A percentile compares a stretch with the other conserved stretches of the same genome.
Conservation (phyloP, 2,797 vertebrate species). For the Furcifer pardalis region DNA sequence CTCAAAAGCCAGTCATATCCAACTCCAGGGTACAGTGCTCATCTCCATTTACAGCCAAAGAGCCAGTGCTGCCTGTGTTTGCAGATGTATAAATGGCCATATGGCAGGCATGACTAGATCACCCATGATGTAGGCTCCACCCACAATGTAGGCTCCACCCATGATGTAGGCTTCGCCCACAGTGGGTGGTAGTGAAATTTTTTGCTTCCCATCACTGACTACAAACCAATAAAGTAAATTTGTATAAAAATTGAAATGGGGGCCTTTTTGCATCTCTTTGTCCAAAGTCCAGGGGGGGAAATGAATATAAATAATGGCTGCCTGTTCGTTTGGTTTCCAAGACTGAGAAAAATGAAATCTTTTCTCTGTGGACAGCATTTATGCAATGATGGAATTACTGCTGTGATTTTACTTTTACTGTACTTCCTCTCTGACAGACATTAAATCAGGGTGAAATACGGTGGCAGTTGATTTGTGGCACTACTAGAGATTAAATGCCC, state of each 20-base stretch:
- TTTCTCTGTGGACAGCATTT: constrained; percentile 52
- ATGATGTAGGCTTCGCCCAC: no score
- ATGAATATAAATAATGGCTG: constrained; percentile 58
- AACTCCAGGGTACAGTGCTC: no score
- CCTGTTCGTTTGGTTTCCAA: constrained; percentile 54
- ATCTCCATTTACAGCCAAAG: no score
- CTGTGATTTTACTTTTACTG: constrained; percentile 24
- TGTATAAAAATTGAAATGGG: background rate
- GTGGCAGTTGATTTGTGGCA: background rate
- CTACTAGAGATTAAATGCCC: background rate
- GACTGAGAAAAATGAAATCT: constrained; percentile 49
- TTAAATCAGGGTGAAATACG: background rate
- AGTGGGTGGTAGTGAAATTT: no score
- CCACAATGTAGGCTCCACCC: no score
- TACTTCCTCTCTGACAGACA: background rate
- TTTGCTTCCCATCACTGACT: no score
- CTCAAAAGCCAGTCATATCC: no score
- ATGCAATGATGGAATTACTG: constrained; percentile 41
- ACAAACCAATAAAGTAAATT: background rate
- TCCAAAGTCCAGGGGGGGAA: constrained; percentile 33
- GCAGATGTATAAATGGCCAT: no score
- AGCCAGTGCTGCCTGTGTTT: no score
- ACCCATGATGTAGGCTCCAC: no score
- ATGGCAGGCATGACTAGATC: no score
- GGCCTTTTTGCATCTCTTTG: constrained; percentile 1